These are phyloP conservation scores for Asteroscopus sphinx DNA, from an alignment of 2,888 invertebrate species.

Conservation along the genomic window DNA sequence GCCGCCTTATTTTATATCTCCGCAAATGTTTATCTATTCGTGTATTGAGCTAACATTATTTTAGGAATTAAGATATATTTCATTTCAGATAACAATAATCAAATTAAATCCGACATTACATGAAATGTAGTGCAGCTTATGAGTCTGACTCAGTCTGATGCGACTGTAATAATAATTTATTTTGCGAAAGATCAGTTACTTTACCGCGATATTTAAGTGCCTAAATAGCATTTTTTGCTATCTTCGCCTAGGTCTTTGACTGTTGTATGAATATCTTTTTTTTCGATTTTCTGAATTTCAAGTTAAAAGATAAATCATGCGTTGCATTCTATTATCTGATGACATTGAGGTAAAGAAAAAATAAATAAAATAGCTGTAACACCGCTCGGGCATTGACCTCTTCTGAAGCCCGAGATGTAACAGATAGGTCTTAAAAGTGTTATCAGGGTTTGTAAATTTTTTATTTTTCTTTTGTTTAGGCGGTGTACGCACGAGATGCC, in stretches of 20 bases:
- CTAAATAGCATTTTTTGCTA: conserved; percentile 11
- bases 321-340: neutral
- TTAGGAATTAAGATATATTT: conserved; percentile 9
- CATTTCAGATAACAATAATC: conserved; percentile 17
- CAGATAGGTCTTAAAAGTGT: too few species aligned
- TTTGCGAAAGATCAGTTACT: conserved; percentile 12
- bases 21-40: conserved; percentile 7
- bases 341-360: neutral
- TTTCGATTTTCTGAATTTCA: too few species aligned
- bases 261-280: neutral
- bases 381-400: conserved; percentile 14
- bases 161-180: conserved; percentile 8
- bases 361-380: conserved; percentile 1
- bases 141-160: conserved; percentile 10
- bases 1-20: neutral
- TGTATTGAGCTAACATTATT: conserved; percentile 14
- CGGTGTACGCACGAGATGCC: conserved; percentile 82
- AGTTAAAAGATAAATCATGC: neutral
- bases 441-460: neutral
- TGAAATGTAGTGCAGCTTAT: conserved; percentile 5
- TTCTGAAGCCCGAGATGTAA: neutral
- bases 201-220: neutral
- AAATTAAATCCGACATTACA: neutral
- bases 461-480: conserved; percentile 69
- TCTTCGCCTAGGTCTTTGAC: conserved; percentile 3